A percentile compares a stretch with the other conserved stretches of the same genome.
Evolutionary conservation across 1,140 invertebrate species (phyloP).

Genomic region (Drosophila subobscura): DNA sequence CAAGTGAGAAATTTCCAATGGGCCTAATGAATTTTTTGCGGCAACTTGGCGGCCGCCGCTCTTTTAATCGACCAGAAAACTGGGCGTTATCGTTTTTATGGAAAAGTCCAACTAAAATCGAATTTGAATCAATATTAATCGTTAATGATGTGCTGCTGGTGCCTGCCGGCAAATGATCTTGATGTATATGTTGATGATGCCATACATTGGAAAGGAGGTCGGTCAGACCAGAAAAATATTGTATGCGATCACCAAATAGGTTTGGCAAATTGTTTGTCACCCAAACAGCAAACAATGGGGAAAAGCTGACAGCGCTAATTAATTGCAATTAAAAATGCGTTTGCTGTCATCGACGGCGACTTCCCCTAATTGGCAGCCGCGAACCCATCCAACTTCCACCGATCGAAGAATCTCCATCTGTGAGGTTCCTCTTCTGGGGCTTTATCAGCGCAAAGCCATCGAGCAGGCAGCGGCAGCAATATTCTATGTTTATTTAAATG

Average conservation of each 20-base stretch:
- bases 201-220: constrained; percentile 57
- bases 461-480: constrained; percentile 38
- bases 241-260: constrained; percentile 1
- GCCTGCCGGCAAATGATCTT: too few species aligned
- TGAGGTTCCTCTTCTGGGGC: constrained; percentile 4
- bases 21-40: constrained; percentile 72
- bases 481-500: constrained; percentile 66
- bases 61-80: constrained; percentile 65
- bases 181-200: constrained; percentile 6
- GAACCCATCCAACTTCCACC: constrained; percentile 42
- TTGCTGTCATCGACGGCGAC: constrained; percentile 29
- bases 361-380: constrained; percentile 68
- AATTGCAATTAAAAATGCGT: constrained; percentile 59
- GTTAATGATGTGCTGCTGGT: constrained; percentile 51
- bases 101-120: constrained; percentile 41
- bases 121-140: constrained; percentile 43
- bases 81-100: constrained; percentile 57
- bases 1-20: constrained; percentile 69
- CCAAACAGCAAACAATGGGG: constrained; percentile 24
- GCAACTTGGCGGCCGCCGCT: constrained; percentile 14
- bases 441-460: constrained; percentile 53
- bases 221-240: constrained; percentile 12
- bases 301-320: constrained; percentile 47
- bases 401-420: constrained; percentile 19
- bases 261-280: constrained; percentile 49